Evolutionary conservation across 2,797 vertebrate species (phyloP), one percentile per base, ranked within the genome.

Genomic region (Simalia tracyae): DNA sequence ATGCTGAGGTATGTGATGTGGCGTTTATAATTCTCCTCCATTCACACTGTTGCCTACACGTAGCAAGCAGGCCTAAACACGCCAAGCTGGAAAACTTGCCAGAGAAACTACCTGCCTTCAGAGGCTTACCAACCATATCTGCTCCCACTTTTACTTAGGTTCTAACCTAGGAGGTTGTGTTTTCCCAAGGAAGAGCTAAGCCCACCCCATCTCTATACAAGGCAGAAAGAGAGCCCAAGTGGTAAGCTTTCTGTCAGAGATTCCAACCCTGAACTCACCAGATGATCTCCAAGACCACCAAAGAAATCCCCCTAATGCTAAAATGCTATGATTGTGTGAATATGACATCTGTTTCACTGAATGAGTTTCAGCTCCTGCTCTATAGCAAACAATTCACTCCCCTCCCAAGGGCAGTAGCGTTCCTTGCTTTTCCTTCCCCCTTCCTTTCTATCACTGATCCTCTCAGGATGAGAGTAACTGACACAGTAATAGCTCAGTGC

Each of bases 401-500:
- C 36, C 19, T 81, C 15, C 1, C 17, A 19, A 60, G 0, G 59
- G 59, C 59, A 60, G 4, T 60, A 60, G 15, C 5, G 1, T 5
- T 60, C 8, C 4, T 11, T 5, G 8, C 28, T 15, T 60, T 1
- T 6, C 54, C 56, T 57, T 26, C 56, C 8, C 57, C 17, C 57
- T 90, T 42, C 68, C 31, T 76, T 91, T 87, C 66, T 42, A 87
- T 91, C 66, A 50, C 46, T 11, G 59, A 60, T 76, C 66, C 85
- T 91, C 85, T 50, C 57, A 76, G 90, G 90, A 61, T 72, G 57
- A n/a, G 42, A 87, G 56, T 60, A 91, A 91, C 10, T 87, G 90
- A 91, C 90, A 87, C 36, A 50, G 42, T 91, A 91, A 91, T 87
- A 76, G 85, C 90, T 87, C 26, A 31, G 56, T 76, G 90, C 64